These are phyloP conservation scores for Agriopis marginaria DNA, from an alignment of 2,888 invertebrate genomes.

Conservation along the genomic window DNA sequence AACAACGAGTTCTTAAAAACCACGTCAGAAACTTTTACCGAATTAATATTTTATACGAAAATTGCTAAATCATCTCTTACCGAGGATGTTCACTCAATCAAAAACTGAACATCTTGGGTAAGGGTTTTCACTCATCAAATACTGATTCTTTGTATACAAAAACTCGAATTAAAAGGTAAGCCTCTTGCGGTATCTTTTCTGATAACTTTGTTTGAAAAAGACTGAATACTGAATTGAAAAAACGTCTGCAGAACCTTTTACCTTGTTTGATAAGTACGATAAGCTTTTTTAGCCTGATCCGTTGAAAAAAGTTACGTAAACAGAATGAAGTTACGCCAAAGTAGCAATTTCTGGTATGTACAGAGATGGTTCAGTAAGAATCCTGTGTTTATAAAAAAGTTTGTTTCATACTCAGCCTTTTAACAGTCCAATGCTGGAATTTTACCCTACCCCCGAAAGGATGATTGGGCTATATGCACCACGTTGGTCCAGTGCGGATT, in stretches of 20 bases:
- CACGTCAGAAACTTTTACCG: neutral
- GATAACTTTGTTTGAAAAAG: conserved; percentile 11
- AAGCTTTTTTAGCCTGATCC: neutral
- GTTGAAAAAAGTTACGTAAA: neutral
- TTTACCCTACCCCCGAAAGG: no score
- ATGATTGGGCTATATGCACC: no score
- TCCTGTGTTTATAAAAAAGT: no score
- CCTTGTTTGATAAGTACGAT: neutral
- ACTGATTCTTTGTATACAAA: conserved; percentile 40
- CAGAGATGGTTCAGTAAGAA: no score
- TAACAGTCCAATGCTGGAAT: no score
- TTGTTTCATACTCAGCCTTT: no score
- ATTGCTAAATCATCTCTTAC: conserved; percentile 25
- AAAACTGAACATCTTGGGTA: conserved; percentile 17
- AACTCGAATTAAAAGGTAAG: conserved; percentile 48
- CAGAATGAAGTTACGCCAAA: no score
- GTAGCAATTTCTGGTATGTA: no score
- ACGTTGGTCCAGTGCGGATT: no score
- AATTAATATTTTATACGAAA: conserved; percentile 18
- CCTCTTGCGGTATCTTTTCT: conserved; percentile 41
- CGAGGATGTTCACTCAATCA: conserved; percentile 21
- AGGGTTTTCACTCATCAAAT: conserved; percentile 37
- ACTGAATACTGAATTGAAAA: conserved; percentile 19
- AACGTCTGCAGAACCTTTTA: conserved; percentile 1
- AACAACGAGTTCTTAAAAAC: neutral